Evolutionary conservation across 2,888 invertebrate genomes (phyloP).

Genomic region (Hirudinaria manillensis): DNA sequence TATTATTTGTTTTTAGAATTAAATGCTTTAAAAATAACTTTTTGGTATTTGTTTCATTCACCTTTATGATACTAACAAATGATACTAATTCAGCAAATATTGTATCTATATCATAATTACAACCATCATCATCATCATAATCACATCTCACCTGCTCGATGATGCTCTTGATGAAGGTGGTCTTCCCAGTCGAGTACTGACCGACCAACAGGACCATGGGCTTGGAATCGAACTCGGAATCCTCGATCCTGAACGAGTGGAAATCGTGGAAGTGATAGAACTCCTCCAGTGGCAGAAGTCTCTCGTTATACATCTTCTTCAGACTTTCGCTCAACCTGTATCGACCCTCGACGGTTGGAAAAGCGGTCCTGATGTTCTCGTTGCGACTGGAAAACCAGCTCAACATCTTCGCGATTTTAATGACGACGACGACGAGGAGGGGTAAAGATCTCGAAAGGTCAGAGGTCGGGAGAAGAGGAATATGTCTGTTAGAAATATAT

Average conservation of each 20-base stretch:
- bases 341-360: background rate
- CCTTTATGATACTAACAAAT: no score
- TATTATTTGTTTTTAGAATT: background rate
- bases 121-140: no score
- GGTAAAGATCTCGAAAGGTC: background rate
- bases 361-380: slow-evolving; percentile 5
- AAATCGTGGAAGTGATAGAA: slow-evolving; percentile 19
- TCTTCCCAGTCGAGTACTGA: slow-evolving; percentile 27
- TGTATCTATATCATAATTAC: no score
- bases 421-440: background rate
- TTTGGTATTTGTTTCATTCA: no score
- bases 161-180: slow-evolving; percentile 19
- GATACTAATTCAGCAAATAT: no score
- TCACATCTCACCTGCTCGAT: slow-evolving; percentile 20
- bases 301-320: slow-evolving; percentile 25
- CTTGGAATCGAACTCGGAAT: slow-evolving; percentile 24
- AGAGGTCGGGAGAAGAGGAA: background rate
- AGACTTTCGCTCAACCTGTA: slow-evolving; percentile 6
- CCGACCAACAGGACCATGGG: slow-evolving; percentile 25
- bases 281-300: slow-evolving; percentile 20
- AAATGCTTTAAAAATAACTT: background rate
- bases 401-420: background rate
- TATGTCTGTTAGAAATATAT: background rate
- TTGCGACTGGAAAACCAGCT: slow-evolving; percentile 12
- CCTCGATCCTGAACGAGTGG: slow-evolving; percentile 26